Evolutionary conservation across 1,140 invertebrate genomes (phyloP).

Genomic region (Drosophila virilis): DNA sequence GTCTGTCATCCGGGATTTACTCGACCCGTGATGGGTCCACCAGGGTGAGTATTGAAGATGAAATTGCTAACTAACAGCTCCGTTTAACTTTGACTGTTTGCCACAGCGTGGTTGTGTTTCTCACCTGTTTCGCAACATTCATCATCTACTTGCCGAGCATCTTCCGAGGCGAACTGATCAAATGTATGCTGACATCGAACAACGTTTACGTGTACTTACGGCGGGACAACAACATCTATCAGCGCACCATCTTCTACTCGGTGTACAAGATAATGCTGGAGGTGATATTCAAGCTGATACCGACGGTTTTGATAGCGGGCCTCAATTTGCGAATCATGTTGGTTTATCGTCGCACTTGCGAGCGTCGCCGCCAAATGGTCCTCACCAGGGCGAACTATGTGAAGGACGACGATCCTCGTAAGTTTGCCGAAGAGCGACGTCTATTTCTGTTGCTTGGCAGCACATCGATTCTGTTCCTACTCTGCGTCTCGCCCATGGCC

Average conservation of each 20-base stretch:
- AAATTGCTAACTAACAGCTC: not conserved
- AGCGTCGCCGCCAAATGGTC: constrained; percentile 88
- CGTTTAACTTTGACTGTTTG: not conserved
- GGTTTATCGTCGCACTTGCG: constrained; percentile 88
- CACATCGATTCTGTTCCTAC: constrained; percentile 90
- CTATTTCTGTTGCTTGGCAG: constrained; percentile 89
- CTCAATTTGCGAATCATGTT: constrained; percentile 90
- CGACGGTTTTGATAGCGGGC: constrained; percentile 88
- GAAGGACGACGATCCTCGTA: constrained; percentile 87
- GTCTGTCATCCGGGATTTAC: constrained; percentile 91
- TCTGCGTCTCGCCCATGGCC: constrained; percentile 91
- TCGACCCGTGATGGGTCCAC: constrained; percentile 86
- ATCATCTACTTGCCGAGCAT: constrained; percentile 88
- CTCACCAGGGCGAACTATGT: constrained; percentile 83
- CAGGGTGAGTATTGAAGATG: constrained; percentile 78
- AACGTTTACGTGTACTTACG: constrained; percentile 86
- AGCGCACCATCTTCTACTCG: constrained; percentile 86
- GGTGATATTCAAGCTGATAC: constrained; percentile 88
- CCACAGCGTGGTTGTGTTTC: constrained; percentile 86
- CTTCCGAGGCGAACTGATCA: constrained; percentile 87
- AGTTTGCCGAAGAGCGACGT: constrained; percentile 89
- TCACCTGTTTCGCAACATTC: constrained; percentile 88
- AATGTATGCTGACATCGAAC: constrained; percentile 85
- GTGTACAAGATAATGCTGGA: constrained; percentile 88
- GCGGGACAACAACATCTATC: constrained; percentile 86